These are phyloP conservation scores for Luperina testacea DNA, from an alignment of 2,888 invertebrate genomes.

Conservation along the genomic window DNA sequence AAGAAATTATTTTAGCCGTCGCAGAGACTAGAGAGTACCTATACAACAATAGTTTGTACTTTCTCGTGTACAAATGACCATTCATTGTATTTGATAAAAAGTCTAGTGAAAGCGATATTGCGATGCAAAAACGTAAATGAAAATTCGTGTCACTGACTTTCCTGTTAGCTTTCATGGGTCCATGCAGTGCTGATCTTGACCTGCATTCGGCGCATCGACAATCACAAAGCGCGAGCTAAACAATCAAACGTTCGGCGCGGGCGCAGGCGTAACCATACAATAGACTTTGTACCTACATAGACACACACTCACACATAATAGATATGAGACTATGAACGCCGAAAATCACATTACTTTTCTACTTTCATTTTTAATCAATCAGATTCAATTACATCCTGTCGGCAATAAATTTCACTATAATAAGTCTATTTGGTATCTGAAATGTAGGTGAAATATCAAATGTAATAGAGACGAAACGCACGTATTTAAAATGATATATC, in stretches of 20 bases:
- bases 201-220: conserved; percentile 72
- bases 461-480: conserved; percentile 45
- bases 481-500: conserved; percentile 64
- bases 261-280: conserved; percentile 40
- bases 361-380: conserved; percentile 66
- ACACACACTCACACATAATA: conserved; percentile 27
- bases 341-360: conserved; percentile 44
- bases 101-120: conserved; percentile 88
- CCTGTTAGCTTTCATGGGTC: conserved; percentile 81
- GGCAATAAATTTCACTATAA: conserved; percentile 59
- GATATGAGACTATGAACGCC: conserved; percentile 36
- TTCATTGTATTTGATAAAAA: conserved; percentile 86
- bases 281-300: conserved; percentile 21
- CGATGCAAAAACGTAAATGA: conserved; percentile 87
- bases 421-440: conserved; percentile 49
- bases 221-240: conserved; percentile 57
- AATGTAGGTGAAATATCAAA: conserved; percentile 60
- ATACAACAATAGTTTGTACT: conserved; percentile 83
- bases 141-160: conserved; percentile 89
- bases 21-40: conserved; percentile 67
- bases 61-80: conserved; percentile 87
- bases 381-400: conserved; percentile 57
- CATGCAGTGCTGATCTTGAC: conserved; percentile 79
- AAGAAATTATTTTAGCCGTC: conserved; percentile 75
- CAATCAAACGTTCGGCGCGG: conserved; percentile 48